These are phyloP conservation scores for Aleiodes testaceus DNA, from an alignment of 2,888 invertebrate species.

Conservation along the genomic window DNA sequence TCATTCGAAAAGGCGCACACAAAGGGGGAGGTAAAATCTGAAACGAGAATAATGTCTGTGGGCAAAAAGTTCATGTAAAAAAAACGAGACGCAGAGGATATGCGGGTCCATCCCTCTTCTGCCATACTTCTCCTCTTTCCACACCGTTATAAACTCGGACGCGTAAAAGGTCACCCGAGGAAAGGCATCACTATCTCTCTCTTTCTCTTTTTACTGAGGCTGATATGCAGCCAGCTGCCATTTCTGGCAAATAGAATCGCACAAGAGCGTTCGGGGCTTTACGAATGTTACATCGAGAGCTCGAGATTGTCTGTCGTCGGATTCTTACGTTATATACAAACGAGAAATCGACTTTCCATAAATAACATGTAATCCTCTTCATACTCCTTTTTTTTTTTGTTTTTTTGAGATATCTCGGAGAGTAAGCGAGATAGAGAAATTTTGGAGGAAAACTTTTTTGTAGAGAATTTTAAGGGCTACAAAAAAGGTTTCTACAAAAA, in stretches of 20 bases:
- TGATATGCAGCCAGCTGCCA: constrained; percentile 43
- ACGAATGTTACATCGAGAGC: constrained; percentile 51
- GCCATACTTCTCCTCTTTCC: constrained; percentile 39
- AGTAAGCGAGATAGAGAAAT: too few species aligned
- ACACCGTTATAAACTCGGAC: constrained; percentile 49
- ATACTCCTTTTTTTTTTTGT: too few species aligned
- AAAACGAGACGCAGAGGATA: constrained; percentile 35
- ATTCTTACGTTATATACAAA: constrained; percentile 21
- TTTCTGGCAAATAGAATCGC: constrained; percentile 49
- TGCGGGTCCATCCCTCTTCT: constrained; percentile 50
- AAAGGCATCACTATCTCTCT: constrained; percentile 40
- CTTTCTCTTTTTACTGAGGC: constrained; percentile 13
- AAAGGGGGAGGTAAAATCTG: background rate
- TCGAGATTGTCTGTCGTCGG: constrained; percentile 37
- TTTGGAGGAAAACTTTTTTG: too few species aligned
- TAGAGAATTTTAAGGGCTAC: too few species aligned
- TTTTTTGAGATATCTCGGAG: too few species aligned
- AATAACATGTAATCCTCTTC: too few species aligned
- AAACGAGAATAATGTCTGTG: background rate
- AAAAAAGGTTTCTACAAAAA: too few species aligned
- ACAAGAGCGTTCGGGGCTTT: constrained; percentile 48
- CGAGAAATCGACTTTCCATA: constrained; percentile 45
- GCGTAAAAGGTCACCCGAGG: constrained; percentile 51
- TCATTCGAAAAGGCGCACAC: background rate
- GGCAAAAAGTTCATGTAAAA: constrained; percentile 19